These are phyloP conservation scores for Emmelina monodactyla DNA, from an alignment of 2,888 invertebrate genomes.

Conservation along the genomic window DNA sequence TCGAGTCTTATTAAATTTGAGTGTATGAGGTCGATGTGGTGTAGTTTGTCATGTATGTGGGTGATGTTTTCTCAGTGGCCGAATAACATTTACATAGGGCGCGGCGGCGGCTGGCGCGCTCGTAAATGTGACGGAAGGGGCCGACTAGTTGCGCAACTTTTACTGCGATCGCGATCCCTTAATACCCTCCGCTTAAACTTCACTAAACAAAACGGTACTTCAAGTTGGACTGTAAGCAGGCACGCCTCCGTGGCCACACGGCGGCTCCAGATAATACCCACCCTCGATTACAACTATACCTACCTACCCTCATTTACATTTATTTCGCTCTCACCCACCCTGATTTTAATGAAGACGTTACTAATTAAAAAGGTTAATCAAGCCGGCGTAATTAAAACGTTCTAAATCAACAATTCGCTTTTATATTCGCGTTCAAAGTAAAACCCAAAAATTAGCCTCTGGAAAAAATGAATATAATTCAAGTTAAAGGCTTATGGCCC, in stretches of 20 bases:
- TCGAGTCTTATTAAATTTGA: too few species aligned
- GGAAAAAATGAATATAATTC: conserved; percentile 45
- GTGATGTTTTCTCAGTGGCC: conserved; percentile 33
- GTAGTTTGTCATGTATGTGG: too few species aligned
- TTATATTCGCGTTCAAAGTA: conserved; percentile 17
- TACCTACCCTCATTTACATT: neutral
- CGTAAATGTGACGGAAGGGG: conserved; percentile 52
- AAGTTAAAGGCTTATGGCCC: conserved; percentile 51
- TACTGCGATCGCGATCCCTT: conserved; percentile 1
- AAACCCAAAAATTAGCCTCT: conserved; percentile 28
- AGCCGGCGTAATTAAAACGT: neutral
- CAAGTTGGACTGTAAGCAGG: neutral
- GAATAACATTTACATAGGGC: conserved; percentile 54
- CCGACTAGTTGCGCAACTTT: conserved; percentile 20
- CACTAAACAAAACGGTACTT: neutral
- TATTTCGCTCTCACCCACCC: neutral
- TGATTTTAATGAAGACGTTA: neutral
- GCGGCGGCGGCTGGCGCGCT: conserved; percentile 37
- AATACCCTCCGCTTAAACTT: neutral
- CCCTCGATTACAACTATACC: neutral
- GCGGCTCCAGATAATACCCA: neutral
- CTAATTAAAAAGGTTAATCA: neutral
- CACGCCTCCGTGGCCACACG: neutral
- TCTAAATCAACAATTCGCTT: conserved; percentile 1
- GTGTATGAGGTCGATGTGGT: too few species aligned